Evolutionary conservation across 2,888 invertebrate genomes (phyloP).

Genomic region (Tridacna crocea): DNA sequence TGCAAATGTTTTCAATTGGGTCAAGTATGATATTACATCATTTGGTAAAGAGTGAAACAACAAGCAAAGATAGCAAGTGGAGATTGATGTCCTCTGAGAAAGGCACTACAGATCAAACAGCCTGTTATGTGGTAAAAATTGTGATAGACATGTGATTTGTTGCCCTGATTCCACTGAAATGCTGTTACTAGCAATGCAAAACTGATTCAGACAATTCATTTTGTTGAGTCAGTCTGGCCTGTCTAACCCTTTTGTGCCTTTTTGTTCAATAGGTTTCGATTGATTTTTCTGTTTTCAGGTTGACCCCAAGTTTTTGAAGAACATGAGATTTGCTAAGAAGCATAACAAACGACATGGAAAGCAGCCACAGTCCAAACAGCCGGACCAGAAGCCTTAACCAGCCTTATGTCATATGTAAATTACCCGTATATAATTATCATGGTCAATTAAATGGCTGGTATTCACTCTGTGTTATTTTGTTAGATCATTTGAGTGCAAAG

Average conservation of each 20-base stretch:
- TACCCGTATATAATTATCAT: conserved; percentile 15
- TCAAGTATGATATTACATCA: too few species aligned
- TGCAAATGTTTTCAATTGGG: too few species aligned
- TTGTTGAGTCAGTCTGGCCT: not conserved
- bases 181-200: too few species aligned
- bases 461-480: not conserved
- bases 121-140: too few species aligned
- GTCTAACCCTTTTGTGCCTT: not conserved
- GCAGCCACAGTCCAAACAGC: not conserved
- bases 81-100: too few species aligned
- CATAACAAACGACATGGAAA: conserved; percentile 87
- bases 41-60: too few species aligned
- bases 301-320: conserved; percentile 98
- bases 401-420: not conserved
- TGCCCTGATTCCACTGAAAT: too few species aligned
- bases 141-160: too few species aligned
- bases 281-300: conserved; percentile 87
- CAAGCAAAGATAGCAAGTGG: too few species aligned
- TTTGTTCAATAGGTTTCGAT: not conserved
- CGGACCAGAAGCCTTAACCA: not conserved
- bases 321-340: conserved; percentile 97
- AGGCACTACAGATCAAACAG: too few species aligned
- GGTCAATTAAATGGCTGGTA: conserved; percentile 3
- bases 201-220: too few species aligned
- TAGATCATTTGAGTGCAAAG: conserved; percentile 1